Conservation (phyloP, 2,888 invertebrate species). For the Chrysina gloriosa region DNA sequence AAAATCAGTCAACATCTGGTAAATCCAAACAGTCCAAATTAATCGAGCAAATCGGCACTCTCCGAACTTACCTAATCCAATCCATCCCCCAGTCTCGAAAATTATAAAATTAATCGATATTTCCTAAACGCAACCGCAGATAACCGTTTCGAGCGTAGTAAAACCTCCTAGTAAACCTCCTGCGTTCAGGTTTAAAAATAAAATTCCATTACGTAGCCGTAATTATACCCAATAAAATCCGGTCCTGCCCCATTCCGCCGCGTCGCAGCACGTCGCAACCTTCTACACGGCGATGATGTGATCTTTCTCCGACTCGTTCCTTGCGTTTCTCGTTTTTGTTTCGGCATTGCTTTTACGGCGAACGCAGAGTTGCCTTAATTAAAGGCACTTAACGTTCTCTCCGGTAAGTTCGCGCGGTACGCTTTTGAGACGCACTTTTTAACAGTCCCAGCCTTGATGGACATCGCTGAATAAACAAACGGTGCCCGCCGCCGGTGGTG, state of each 20-base stretch:
- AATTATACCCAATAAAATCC: no score
- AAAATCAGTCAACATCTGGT: no score
- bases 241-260: background rate
- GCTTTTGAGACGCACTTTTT: conserved; percentile 11
- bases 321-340: background rate
- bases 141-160: no score
- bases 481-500: background rate
- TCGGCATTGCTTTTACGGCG: background rate
- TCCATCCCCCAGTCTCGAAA: no score
- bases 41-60: no score
- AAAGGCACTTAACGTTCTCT: conserved; percentile 26
- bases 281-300: background rate
- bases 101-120: no score
- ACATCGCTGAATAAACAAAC: conserved; percentile 27
- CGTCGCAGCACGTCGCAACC: background rate
- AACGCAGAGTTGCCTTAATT: conserved; percentile 14
- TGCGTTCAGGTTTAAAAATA: no score
- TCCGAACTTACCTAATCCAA: no score
- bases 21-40: no score
- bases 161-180: no score
- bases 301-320: background rate
- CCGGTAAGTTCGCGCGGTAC: conserved; percentile 25
- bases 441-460: conserved; percentile 19
- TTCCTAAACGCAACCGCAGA: no score
- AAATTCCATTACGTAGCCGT: no score